Percentiles rank a stretch among this genome's conserved stretches.
These are phyloP conservation scores for Parapsyche elsis DNA, from an alignment of 1,140 invertebrate species.

Conservation along the genomic window DNA sequence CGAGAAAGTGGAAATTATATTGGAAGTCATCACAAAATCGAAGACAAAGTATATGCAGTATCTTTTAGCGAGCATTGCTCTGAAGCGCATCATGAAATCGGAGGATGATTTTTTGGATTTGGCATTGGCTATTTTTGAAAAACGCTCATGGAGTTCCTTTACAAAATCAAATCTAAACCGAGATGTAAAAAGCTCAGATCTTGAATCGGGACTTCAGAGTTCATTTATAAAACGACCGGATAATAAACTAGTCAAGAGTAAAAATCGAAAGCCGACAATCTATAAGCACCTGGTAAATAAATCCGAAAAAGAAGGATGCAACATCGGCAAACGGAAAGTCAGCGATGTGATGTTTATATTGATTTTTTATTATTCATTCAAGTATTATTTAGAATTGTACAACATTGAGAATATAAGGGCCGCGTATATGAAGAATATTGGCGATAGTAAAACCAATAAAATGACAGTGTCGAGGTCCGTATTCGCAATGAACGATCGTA, in stretches of 20 bases:
- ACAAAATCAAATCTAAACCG: neutral
- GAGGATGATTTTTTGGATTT: neutral
- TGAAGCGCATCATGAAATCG: conserved; percentile 4
- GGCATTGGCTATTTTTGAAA: conserved; percentile 5
- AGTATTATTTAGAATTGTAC: conserved; percentile 27
- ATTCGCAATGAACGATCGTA: neutral
- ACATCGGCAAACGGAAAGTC: neutral
- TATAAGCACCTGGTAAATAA: neutral
- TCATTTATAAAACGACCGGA: neutral
- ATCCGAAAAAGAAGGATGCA: neutral
- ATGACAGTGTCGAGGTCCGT: no score
- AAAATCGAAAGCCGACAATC: neutral
- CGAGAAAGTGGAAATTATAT: neutral
- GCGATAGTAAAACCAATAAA: neutral
- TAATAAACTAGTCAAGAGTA: neutral
- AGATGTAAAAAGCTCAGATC: neutral
- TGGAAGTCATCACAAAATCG: neutral
- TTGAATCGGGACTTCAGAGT: neutral
- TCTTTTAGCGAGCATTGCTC: neutral
- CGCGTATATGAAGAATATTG: neutral
- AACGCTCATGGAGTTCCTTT: neutral
- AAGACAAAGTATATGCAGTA: neutral
- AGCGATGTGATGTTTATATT: neutral
- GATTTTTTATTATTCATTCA: conserved; percentile 18
- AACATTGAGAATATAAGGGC: neutral